A percentile compares a stretch with the other conserved stretches of the same genome.
These are phyloP conservation scores for Lasius fuliginosus DNA, from an alignment of 2,888 invertebrate genomes.

Conservation along the genomic window DNA sequence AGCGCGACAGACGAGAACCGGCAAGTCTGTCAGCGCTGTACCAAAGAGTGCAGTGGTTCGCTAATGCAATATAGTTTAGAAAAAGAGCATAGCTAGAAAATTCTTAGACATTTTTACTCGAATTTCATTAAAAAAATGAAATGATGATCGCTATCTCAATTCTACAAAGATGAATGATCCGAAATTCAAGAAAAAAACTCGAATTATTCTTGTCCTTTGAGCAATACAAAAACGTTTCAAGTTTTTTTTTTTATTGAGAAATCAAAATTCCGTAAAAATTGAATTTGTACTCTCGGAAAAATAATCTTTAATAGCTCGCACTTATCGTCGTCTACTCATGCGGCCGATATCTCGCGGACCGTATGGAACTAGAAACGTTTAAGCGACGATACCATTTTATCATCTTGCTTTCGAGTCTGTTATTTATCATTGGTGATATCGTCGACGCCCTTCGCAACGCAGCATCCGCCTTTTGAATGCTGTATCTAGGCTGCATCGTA, in stretches of 20 bases:
- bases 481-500: background rate
- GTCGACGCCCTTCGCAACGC: background rate
- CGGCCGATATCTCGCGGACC: slow-evolving; percentile 28
- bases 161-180: background rate
- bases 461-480: slow-evolving; percentile 17
- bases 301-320: background rate
- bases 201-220: background rate
- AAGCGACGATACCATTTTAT: slow-evolving; percentile 44
- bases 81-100: background rate
- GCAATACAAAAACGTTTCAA: background rate
- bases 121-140: background rate
- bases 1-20: slow-evolving; percentile 54
- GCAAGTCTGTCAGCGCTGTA: slow-evolving; percentile 30
- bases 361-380: slow-evolving; percentile 27
- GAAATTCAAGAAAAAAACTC: background rate
- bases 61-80: background rate
- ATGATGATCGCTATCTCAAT: background rate
- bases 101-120: background rate
- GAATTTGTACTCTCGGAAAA: background rate
- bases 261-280: background rate
- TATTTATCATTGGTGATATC: slow-evolving; percentile 45
- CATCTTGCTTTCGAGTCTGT: slow-evolving; percentile 42
- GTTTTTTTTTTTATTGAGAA: background rate
- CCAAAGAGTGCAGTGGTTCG: slow-evolving; percentile 51
- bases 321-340: background rate